phyloP scores from a whole-genome alignment of 2,888 invertebrate genomes.

The Metopia argyrocephala region DNA sequence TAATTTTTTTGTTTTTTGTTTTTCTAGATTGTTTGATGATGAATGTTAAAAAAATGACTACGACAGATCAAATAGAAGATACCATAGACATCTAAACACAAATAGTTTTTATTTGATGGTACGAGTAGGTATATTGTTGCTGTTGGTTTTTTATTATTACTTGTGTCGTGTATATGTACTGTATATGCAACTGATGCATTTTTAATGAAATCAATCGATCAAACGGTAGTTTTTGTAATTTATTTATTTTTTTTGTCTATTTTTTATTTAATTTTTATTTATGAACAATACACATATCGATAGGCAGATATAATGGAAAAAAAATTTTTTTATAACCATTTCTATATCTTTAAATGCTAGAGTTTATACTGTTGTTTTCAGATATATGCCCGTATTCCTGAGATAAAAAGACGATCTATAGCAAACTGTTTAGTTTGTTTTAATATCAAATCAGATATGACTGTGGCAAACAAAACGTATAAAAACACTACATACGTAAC shows the following conservation, averaged over 20 bases:
- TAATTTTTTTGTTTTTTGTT: not conserved
- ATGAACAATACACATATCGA: conserved; percentile 37
- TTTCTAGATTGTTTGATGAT: too few relatives aligned
- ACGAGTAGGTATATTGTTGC: not conserved
- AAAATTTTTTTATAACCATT: not conserved
- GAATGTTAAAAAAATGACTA: not conserved
- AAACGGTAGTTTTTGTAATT: conserved; percentile 58
- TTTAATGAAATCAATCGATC: conserved; percentile 77
- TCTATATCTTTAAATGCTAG: not conserved
- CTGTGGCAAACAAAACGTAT: conserved; percentile 12
- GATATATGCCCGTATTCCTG: conserved; percentile 14
- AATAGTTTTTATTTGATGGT: not conserved
- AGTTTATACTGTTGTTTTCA: not conserved
- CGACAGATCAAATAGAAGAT: conserved; percentile 7
- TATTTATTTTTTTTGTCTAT: not conserved
- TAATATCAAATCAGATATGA: conserved; percentile 1
- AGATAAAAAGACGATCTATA: conserved; percentile 17
- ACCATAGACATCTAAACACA: not conserved
- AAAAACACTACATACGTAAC: conserved; percentile 7
- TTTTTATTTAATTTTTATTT: conserved; percentile 17
- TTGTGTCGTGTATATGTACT: conserved; percentile 2
- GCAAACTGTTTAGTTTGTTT: conserved; percentile 25
- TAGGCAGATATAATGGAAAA: not conserved
- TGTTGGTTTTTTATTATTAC: conserved; percentile 2
- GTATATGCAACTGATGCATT: conserved; percentile 72